phyloP scores from a whole-genome alignment of 1,140 invertebrate genomes.

The Chionoecetes opilio region DNA sequence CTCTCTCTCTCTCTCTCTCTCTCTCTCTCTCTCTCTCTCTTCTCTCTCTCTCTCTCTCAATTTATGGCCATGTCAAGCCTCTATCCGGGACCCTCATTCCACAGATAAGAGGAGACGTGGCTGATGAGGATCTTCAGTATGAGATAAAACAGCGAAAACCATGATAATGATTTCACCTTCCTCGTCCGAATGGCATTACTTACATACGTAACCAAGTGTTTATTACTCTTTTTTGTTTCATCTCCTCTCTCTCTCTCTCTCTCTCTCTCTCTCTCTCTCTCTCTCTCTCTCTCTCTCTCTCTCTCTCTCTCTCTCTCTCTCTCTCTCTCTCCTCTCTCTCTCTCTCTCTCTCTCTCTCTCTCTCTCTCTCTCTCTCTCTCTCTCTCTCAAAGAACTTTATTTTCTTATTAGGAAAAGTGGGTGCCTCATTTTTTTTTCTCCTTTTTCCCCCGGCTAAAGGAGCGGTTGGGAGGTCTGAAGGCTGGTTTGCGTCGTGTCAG shows the following conservation, averaged over 20 bases:
- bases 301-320: background rate
- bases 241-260: slow-evolving; percentile 33
- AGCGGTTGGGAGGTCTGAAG: too few species aligned
- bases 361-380: background rate
- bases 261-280: slow-evolving; percentile 34
- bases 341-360: too few species aligned
- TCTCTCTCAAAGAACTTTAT: background rate
- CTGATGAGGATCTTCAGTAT: too few species aligned
- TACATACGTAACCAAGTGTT: background rate
- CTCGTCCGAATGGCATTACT: background rate
- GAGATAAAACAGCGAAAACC: too few species aligned
- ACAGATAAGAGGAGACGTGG: too few species aligned
- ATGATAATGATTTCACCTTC: too few species aligned
- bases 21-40: background rate
- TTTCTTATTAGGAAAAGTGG: too few species aligned
- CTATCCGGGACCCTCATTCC: too few species aligned
- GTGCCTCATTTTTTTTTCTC: too few species aligned
- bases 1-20: background rate
- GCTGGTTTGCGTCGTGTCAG: too few species aligned
- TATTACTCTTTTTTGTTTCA: background rate
- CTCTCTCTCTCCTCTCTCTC: too few species aligned
- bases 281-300: slow-evolving; percentile 34
- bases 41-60: background rate
- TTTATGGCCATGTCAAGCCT: too few species aligned
- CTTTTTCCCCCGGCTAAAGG: background rate